These are phyloP conservation scores for Ceratitis capitata DNA, from an alignment of 1,140 invertebrate genomes.

Conservation along the genomic window DNA sequence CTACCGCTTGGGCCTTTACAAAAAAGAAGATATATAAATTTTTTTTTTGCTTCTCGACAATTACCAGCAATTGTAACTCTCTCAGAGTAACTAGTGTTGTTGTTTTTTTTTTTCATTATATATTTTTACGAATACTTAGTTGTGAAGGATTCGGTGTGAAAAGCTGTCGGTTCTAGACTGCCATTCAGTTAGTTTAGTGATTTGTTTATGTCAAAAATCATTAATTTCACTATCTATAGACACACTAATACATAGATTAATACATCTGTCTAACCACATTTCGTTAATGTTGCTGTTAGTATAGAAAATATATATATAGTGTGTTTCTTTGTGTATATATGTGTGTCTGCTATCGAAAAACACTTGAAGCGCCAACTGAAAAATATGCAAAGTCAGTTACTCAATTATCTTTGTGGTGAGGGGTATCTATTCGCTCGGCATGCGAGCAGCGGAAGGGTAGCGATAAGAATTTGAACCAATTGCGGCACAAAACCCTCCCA, in stretches of 20 bases:
- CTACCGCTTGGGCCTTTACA: too few species aligned
- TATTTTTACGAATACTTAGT: too few species aligned
- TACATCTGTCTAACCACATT: background rate
- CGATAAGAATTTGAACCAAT: background rate
- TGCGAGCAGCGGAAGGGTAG: background rate
- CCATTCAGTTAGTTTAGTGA: too few species aligned
- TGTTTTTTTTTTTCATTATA: too few species aligned
- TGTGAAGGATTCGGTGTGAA: too few species aligned
- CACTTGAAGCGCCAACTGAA: background rate
- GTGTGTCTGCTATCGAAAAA: background rate
- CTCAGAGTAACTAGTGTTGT: too few species aligned
- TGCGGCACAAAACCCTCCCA: background rate
- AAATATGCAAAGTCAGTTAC: background rate
- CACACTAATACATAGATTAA: background rate
- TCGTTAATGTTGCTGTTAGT: background rate
- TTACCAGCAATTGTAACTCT: too few species aligned
- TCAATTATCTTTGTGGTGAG: background rate
- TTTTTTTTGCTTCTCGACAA: too few species aligned
- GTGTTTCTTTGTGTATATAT: background rate
- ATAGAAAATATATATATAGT: background rate
- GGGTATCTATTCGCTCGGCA: background rate
- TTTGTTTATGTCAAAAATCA: background rate
- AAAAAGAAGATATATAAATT: too few species aligned
- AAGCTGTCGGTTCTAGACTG: too few species aligned
- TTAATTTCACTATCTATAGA: background rate